Evolutionary conservation across 2,113 vertebrate species (phyloP), one percentile per base, ranked within the genome.

Genomic region (Dinomys branickii): DNA sequence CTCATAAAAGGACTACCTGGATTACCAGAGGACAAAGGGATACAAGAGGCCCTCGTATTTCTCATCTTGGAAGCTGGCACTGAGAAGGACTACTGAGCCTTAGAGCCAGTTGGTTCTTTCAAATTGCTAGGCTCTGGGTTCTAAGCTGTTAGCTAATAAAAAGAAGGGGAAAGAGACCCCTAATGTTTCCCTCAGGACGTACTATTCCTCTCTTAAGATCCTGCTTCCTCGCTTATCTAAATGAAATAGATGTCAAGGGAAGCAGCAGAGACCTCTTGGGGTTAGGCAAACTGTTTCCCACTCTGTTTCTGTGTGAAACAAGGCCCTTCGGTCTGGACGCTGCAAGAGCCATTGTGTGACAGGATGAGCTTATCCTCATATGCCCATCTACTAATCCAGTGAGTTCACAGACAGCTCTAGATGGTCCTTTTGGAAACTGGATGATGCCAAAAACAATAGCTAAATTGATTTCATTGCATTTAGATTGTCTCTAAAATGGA

Each of bases 401-500:
- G 56, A 94, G 26, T 85, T 35, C 1, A 65, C 28, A 86, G 88
- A 61, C 1, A 77, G 61, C 65, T 44, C 73, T 11, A 0, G 11
- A 65, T 52, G 22, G 33, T 87, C 88, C 89, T 94, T 89, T 56
- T 59, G 50, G 56, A 97, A 95, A 83, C n/a, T 73, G 50, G 59
- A 65, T 91, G 63, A 26, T 96, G 75, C 58, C 82, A 93, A 94
- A 44, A 88, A 89, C 14, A n/a, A 14, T 33, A 78, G 82, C 86
- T 94, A 86, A 95, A 63, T 75, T 84, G 28, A 14, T 89, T 95
- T 58, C 54, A 88, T 94, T 96, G 47, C 50, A 50, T 67, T 85
- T 59, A 59, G 38, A 84, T 73, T 83, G 19, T 77, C 30, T 54
- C 58, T 89, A 93, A 96, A 93, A 56, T 26, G 28, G 87, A 26